Conservation (phyloP, 2,113 vertebrate species). For the Lepus europaeus region DNA sequence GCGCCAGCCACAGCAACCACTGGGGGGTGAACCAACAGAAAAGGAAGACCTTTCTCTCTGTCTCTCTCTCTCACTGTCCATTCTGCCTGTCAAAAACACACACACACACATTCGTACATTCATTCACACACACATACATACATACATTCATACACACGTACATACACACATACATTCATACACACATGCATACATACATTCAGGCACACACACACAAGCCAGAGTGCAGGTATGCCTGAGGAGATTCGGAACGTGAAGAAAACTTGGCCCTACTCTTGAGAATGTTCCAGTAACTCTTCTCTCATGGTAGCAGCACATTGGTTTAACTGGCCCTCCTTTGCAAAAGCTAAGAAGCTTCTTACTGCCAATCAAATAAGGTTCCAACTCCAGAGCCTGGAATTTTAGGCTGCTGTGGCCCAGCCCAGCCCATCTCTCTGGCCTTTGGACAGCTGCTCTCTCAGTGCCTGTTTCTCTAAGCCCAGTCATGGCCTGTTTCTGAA, state of each 20-base stretch:
- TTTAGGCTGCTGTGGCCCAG: neutral
- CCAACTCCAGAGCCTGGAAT: neutral
- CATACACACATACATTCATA: too few species aligned
- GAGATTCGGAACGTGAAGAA: neutral
- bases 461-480: neutral
- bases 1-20: too few species aligned
- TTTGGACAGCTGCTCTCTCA: neutral
- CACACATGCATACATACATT: too few species aligned
- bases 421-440: neutral
- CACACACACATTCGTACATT: too few species aligned
- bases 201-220: neutral
- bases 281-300: neutral
- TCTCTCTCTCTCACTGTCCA: too few species aligned
- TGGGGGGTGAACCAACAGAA: too few species aligned
- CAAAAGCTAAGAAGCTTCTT: neutral
- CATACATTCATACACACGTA: too few species aligned
- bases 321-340: neutral
- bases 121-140: too few species aligned
- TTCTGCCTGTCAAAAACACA: too few species aligned
- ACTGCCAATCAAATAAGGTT: neutral
- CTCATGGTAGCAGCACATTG: neutral
- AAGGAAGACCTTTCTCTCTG: too few species aligned
- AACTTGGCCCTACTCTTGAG: neutral
- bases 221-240: neutral
- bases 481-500: neutral